Base-by-base conservation (phyloP, 1,140 invertebrate genomes). In the Paraescarpia echinospica region DNA sequence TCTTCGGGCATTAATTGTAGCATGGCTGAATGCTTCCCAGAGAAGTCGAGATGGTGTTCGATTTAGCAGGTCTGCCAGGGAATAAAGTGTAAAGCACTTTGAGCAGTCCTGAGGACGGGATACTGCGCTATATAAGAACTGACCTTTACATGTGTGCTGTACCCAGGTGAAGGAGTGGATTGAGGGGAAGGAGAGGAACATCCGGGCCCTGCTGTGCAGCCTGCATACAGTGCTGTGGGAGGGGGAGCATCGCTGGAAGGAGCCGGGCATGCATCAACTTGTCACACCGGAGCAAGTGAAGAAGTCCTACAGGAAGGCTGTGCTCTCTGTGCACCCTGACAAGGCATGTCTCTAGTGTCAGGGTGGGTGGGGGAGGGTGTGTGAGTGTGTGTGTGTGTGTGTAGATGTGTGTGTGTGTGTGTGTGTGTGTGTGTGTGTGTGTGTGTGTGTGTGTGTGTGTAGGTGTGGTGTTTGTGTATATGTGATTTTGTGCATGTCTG, bases 311-410 rank as follows among this genome's bases (percentile, higher is more conserved):
- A 97, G 98, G 88, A 98, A 98, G 95, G 99, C 99, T 34, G 99
- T 99, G 94, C 97, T 99, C 27, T 98, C 98, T 91, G 98, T 99
- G 48, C 99, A 99, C 97, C 99, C 99, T 0, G 99, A 99, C 95
- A 99, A 99, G 97, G 98, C 99, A 96, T 95, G 89, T 93, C 4
- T 4, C 34, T 34, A 35, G 14, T 12, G 12, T 91, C 33, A 90
- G 34, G 2, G 27, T 8, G 34, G 12, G 35, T 33, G 35, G 41
- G 4, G 4, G 12, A 6, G 41, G 12, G 35, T 22, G 8, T 90
- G 89, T 18, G 34, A 27, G 34, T n/a, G 89, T 77, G 59, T 31
- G 59, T 77, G 59, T 14, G 59, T 77, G 59, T 31, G 59, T 77
- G 59, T 14, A 14, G 5, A 14, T 14, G 59, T 77, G 59, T 31